A percentile compares a stretch with the other conserved stretches of the same genome.
Evolutionary conservation across 1,140 invertebrate species (phyloP).

Genomic region (Drosophila trapezifrons): DNA sequence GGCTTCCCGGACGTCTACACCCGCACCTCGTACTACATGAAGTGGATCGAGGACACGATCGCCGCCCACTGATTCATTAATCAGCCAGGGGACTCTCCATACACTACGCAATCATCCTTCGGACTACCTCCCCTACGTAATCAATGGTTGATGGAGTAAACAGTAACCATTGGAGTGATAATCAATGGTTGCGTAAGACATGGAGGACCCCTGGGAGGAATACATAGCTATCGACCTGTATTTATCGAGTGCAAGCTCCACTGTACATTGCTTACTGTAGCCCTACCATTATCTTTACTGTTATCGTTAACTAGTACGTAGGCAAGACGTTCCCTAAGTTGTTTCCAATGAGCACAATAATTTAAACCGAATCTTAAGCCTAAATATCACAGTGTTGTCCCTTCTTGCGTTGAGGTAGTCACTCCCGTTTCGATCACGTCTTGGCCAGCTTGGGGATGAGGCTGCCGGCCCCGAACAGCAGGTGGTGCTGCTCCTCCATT

Average conservation of each 20-base stretch:
- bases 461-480: conserved; percentile 12
- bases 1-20: conserved; percentile 95
- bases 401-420: conserved; percentile 45
- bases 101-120: conserved; percentile 3
- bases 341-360: conserved; percentile 76
- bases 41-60: conserved; percentile 90
- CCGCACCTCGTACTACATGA: conserved; percentile 91
- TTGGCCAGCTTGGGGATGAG: conserved; percentile 16
- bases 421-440: conserved; percentile 12
- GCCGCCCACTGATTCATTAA: conserved; percentile 62
- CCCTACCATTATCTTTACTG: conserved; percentile 54
- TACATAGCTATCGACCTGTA: conserved; percentile 53
- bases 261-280: conserved; percentile 64
- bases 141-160: background rate
- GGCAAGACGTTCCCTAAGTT: conserved; percentile 77
- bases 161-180: conserved; percentile 2
- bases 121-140: conserved; percentile 9
- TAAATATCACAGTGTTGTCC: conserved; percentile 71
- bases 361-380: conserved; percentile 70
- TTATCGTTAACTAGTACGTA: conserved; percentile 59
- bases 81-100: background rate
- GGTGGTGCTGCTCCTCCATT: conserved; percentile 53
- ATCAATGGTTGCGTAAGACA: background rate
- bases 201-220: background rate
- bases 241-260: conserved; percentile 61